Conservation (phyloP, 2,888 invertebrate genomes). For the Gerris lacustris region DNA sequence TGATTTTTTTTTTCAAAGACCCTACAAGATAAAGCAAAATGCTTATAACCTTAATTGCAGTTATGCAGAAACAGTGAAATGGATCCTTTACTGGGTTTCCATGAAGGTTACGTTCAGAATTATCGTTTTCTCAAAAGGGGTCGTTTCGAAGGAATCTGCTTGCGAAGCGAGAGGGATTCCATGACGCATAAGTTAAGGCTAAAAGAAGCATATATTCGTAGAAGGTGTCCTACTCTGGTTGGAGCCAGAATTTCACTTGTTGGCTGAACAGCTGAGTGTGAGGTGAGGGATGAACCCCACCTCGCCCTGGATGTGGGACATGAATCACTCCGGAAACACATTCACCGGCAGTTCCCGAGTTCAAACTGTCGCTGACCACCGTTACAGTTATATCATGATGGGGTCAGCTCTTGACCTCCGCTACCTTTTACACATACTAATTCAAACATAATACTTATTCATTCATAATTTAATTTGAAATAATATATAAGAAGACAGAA, state of each 20-base stretch:
- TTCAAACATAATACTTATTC: no score
- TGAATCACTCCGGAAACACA: background rate
- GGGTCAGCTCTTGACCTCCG: background rate
- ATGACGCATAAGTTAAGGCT: background rate
- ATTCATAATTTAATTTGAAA: no score
- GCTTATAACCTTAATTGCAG: no score
- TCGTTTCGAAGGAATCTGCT: no score
- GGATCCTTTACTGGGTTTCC: no score
- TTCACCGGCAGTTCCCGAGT: background rate
- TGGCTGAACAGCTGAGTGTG: slow-evolving; percentile 3
- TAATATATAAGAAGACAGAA: no score
- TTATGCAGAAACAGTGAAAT: no score
- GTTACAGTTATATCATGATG: background rate
- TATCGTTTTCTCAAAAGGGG: no score
- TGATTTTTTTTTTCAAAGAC: no score
- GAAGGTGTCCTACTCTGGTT: background rate
- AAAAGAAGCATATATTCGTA: background rate
- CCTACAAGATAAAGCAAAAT: no score
- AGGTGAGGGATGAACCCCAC: background rate
- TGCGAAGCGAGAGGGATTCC: no score
- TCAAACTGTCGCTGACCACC: background rate
- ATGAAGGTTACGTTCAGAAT: no score
- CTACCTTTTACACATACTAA: background rate
- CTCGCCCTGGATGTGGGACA: background rate
- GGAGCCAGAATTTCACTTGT: background rate